Evolutionary conservation across 2,797 vertebrate genomes (phyloP), one percentile per base, ranked within the genome.

Genomic region (Gorsachius magnificus): DNA sequence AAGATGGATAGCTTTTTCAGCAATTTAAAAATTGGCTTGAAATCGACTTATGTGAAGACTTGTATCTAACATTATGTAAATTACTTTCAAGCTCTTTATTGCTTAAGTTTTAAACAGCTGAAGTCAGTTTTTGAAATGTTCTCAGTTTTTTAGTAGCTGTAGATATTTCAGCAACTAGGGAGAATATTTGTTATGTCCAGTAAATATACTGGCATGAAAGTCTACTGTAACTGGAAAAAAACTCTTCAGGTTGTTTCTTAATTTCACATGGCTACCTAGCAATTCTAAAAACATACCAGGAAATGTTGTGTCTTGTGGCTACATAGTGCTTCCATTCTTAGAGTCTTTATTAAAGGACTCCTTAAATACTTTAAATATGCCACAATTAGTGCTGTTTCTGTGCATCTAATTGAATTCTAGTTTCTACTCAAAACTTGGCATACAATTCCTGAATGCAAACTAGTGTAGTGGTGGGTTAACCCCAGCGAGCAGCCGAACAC

Each of bases 401-500:
- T 16, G 6, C 21, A 31, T 20, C 13, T 63, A n/a, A 26, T 18
- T 36, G 43, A 48, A 35, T 81, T 63, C 17, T 26, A 5, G 21
- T 57, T 16, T 26, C 2, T 19, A 6, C 31, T 77, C 14, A 66
- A 14, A 63, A 43, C 36, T 53, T 33, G 43, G 12, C 22, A 2
- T 18, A 5, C 20, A 25, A 1, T 45, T 81, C 25, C 43, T 68
- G 58, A 71, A 26, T 1, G 0, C 33, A 13, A 20, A 58, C 24
- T n/a, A 38, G 31, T 13, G 15, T 21, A 26, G 50, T 28, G 29
- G 22, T 1, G 48, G 43, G 19, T 9, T 85, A 38, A 53, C 13
- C 4, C 26, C 1, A 2, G 5, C 1, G 6, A 75, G 35, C 63
- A 70, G 31, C 20, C 1, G 1, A 28, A 43, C 2, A 10, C 6